Conservation (phyloP, 2,113 vertebrate genomes). For the Astur gentilis region DNA sequence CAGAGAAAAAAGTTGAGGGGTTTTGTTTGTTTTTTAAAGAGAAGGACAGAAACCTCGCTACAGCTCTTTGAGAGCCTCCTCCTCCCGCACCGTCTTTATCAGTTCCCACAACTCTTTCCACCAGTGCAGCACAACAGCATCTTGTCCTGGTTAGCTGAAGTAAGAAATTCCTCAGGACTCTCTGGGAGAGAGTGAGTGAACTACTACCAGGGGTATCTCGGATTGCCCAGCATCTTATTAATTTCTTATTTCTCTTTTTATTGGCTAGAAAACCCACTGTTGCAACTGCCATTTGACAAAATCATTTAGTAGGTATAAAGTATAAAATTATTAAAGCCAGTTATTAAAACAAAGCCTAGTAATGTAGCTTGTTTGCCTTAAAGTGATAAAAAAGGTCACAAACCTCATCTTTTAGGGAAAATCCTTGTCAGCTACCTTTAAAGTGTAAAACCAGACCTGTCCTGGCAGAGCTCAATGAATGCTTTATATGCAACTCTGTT, state of each 20-base stretch:
- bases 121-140: neutral
- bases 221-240: neutral
- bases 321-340: neutral
- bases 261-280: neutral
- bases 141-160: too few relatives aligned
- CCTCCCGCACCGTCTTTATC: neutral
- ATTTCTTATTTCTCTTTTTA: neutral
- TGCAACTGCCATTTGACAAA: neutral
- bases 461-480: neutral
- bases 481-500: conserved; percentile 15
- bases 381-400: neutral
- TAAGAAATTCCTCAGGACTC: neutral
- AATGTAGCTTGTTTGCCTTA: neutral
- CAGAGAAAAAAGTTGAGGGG: neutral
- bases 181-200: neutral
- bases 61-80: neutral
- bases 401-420: neutral
- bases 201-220: neutral
- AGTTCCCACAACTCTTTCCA: neutral
- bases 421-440: neutral
- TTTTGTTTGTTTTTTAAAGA: neutral
- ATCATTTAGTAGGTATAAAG: neutral
- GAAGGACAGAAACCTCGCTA: neutral
- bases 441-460: conserved; percentile 50
- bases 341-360: neutral